Percentiles rank a stretch among this genome's conserved stretches.
phyloP scores from a whole-genome alignment of 2,113 vertebrate genomes.

The Murina feae region DNA sequence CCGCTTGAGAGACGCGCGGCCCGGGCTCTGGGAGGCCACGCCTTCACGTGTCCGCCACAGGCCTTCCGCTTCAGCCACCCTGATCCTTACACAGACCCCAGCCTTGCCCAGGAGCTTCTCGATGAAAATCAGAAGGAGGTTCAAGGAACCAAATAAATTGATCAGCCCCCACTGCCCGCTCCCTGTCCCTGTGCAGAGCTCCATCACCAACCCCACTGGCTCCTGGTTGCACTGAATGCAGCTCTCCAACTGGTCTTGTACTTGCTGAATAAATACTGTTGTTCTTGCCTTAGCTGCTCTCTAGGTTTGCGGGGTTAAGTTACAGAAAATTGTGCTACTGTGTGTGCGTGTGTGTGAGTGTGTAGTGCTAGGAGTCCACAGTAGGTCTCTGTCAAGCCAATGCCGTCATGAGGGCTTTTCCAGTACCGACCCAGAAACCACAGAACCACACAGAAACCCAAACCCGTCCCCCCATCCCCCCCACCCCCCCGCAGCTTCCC shows the following conservation, averaged over 20 bases:
- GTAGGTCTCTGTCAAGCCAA: constrained; percentile 65
- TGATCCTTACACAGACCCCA: not conserved
- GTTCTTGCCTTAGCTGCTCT: constrained; percentile 77
- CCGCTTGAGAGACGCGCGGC: not conserved
- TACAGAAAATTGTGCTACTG: constrained; percentile 72
- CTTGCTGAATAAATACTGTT: constrained; percentile 77
- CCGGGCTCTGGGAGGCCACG: not conserved
- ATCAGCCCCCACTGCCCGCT: not conserved
- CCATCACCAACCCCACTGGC: not conserved
- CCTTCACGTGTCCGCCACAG: not conserved
- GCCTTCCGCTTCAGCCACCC: not conserved
- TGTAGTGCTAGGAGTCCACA: constrained; percentile 71
- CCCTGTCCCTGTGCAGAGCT: constrained; percentile 5
- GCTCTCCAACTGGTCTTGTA: constrained; percentile 76
- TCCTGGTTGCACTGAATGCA: constrained; percentile 69
- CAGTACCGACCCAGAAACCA: constrained; percentile 45
- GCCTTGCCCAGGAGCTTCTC: constrained; percentile 50
- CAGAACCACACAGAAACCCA: constrained; percentile 55
- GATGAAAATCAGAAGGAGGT: constrained; percentile 18
- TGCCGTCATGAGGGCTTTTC: constrained; percentile 57
- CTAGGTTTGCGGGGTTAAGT: constrained; percentile 76
- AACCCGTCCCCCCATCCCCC: no score
- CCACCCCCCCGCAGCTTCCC: constrained; percentile 49
- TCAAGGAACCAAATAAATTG: constrained; percentile 20
- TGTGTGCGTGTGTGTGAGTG: constrained; percentile 65